A percentile compares a stretch with the other conserved stretches of the same genome.
Conservation (phyloP, 2,797 vertebrate species). For the Enteromius trimaculatus region DNA sequence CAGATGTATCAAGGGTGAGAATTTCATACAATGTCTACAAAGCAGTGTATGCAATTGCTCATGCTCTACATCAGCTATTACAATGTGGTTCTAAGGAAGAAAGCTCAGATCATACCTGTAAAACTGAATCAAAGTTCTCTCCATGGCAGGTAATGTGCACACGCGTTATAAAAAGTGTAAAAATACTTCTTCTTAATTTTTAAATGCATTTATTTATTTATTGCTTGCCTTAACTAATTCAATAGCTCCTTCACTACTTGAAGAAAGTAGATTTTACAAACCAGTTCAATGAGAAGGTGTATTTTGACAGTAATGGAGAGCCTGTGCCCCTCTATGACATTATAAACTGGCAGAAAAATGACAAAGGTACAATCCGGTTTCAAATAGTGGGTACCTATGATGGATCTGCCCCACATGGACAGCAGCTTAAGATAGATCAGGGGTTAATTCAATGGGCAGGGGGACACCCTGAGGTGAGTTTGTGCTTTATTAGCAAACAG, state of each 20-base stretch:
- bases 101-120: conserved; percentile 46
- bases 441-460: conserved; percentile 70
- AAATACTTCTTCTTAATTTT: neutral
- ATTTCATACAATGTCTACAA: conserved; percentile 71
- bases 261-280: conserved; percentile 74
- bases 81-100: conserved; percentile 51
- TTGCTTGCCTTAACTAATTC: neutral
- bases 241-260: conserved; percentile 73
- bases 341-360: conserved; percentile 78
- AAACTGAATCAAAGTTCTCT: conserved; percentile 49
- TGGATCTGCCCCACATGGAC: conserved; percentile 69
- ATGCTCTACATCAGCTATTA: conserved; percentile 62
- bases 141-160: conserved; percentile 61
- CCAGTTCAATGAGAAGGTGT: conserved; percentile 74
- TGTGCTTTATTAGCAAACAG: neutral
- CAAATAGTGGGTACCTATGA: conserved; percentile 78
- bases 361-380: conserved; percentile 69
- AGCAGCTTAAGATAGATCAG: conserved; percentile 70
- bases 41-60: conserved; percentile 66
- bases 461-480: conserved; percentile 66
- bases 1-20: conserved; percentile 66
- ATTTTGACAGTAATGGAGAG: conserved; percentile 77
- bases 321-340: conserved; percentile 78
- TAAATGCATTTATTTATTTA: neutral
- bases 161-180: neutral